A percentile compares a stretch with the other conserved stretches of the same genome.
These are phyloP conservation scores for Pterocles burchelli DNA, from an alignment of 2,113 vertebrate genomes.

Conservation along the genomic window DNA sequence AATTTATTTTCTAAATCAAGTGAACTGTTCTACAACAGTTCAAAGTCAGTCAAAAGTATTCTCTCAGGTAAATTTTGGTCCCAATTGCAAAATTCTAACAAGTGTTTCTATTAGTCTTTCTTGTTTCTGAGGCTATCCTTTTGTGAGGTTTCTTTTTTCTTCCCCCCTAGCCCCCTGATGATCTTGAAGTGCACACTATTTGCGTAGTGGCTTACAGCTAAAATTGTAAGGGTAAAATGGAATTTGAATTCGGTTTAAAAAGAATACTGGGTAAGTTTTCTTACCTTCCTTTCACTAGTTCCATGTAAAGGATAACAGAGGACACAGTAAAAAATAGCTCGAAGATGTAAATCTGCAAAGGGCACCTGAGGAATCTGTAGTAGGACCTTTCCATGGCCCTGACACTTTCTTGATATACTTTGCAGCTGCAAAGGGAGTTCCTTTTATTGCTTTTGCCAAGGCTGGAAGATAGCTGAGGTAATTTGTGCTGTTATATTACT, in stretches of 20 bases:
- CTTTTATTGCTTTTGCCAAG: background rate
- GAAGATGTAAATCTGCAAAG: background rate
- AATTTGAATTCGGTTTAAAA: background rate
- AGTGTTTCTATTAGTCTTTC: background rate
- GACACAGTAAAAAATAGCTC: background rate
- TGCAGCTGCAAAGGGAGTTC: background rate
- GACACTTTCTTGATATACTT: background rate
- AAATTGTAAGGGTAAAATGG: background rate
- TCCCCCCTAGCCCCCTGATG: background rate
- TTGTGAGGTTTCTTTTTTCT: background rate
- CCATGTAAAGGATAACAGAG: background rate
- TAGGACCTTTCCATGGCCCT: background rate
- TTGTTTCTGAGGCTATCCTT: background rate
- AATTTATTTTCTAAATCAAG: constrained; percentile 14
- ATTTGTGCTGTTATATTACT: background rate
- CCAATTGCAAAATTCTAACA: background rate
- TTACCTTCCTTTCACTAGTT: background rate
- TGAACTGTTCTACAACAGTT: background rate
- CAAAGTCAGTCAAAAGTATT: background rate
- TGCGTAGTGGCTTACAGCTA: background rate
- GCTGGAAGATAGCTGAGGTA: background rate
- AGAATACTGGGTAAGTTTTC: background rate
- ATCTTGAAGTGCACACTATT: background rate
- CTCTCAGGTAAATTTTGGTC: background rate
- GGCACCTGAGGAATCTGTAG: background rate